phyloP scores from a whole-genome alignment of 2,113 vertebrate species.

The Gadus macrocephalus region DNA sequence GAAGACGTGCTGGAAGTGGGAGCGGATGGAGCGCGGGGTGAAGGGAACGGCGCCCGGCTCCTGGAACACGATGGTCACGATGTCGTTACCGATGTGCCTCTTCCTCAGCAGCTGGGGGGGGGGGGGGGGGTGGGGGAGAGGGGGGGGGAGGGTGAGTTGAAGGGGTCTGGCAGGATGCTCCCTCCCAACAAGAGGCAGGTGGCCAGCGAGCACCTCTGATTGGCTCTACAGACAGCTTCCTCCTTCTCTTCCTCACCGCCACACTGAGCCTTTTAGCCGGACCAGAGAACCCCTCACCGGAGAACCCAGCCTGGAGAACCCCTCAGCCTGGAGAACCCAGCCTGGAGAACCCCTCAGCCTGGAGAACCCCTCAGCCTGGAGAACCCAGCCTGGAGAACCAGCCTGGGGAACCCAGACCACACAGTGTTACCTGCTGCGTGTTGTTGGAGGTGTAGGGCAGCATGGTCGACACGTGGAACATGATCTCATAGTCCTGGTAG shows the following conservation, averaged over 20 bases:
- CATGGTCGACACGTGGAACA: conserved; percentile 94
- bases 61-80: conserved; percentile 63
- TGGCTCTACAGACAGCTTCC: neutral
- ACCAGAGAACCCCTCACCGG: no score
- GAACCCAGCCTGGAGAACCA: no score
- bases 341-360: no score
- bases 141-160: no score
- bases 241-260: neutral
- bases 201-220: neutral
- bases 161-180: neutral
- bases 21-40: conserved; percentile 50
- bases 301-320: no score
- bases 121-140: no score
- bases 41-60: conserved; percentile 80
- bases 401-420: neutral
- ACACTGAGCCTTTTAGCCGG: no score
- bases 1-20: no score
- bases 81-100: no score
- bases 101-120: conserved; percentile 57
- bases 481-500: conserved; percentile 92
- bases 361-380: no score
- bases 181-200: conserved; percentile 70
- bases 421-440: conserved; percentile 74
- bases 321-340: no score
- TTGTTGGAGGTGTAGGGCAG: conserved; percentile 83